These are phyloP conservation scores for Lagocephalus sceleratus DNA, from an alignment of 2,797 vertebrate genomes.

Conservation along the genomic window DNA sequence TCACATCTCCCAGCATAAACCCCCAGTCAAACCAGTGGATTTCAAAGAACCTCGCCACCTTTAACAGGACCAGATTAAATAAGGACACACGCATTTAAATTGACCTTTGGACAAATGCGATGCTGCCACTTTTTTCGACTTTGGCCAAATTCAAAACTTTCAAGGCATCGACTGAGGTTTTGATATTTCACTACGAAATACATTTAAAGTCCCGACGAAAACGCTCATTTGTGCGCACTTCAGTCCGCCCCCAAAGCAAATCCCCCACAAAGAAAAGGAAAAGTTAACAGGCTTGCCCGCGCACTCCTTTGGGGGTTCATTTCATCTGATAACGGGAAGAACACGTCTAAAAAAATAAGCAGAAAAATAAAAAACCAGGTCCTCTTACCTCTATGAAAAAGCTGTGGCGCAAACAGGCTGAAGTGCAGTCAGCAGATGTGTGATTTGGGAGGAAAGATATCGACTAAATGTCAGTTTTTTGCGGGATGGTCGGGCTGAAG, in stretches of 20 bases:
- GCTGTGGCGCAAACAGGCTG: conserved; percentile 33
- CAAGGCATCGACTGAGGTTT: too few relatives aligned
- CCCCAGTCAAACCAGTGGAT: conserved; percentile 43
- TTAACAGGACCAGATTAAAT: too few relatives aligned
- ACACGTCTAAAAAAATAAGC: not conserved
- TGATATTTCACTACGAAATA: too few relatives aligned
- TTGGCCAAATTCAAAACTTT: too few relatives aligned
- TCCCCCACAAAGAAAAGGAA: conserved; percentile 9
- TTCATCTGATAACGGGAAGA: not conserved
- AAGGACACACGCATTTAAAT: conserved; percentile 56
- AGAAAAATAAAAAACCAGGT: not conserved
- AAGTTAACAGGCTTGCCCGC: conserved; percentile 43
- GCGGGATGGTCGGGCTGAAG: conserved; percentile 51
- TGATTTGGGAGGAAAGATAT: conserved; percentile 1
- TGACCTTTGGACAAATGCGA: conserved; percentile 29
- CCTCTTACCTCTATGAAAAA: conserved; percentile 69
- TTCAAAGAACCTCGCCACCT: too few relatives aligned
- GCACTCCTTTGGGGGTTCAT: conserved; percentile 14
- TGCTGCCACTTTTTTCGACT: too few relatives aligned
- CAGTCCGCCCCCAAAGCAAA: too few relatives aligned
- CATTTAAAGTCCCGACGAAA: too few relatives aligned
- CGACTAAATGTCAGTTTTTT: conserved; percentile 46
- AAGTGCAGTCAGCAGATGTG: conserved; percentile 29
- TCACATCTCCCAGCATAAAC: conserved; percentile 51
- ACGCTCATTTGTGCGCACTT: too few relatives aligned